A percentile compares a stretch with the other conserved stretches of the same genome.
These are phyloP conservation scores for Menidia beryllina DNA, from an alignment of 2,113 vertebrate genomes.

Conservation along the genomic window DNA sequence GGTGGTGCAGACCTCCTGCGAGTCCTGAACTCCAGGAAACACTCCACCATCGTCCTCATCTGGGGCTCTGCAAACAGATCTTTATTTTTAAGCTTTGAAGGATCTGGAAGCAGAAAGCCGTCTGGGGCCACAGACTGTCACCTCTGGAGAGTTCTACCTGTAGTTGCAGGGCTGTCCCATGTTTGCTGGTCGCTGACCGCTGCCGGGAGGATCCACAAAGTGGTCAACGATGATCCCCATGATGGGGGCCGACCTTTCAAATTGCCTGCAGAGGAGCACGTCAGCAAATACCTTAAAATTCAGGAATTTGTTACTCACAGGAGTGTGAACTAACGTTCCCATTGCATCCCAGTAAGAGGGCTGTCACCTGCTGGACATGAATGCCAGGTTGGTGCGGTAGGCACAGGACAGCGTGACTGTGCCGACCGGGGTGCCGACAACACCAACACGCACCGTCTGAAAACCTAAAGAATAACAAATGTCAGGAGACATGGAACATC, in stretches of 20 bases:
- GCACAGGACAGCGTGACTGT: conserved; percentile 97
- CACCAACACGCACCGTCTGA: conserved; percentile 95
- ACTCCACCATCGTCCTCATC: conserved; percentile 87
- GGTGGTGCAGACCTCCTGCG: conserved; percentile 96
- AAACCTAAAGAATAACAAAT: conserved; percentile 83
- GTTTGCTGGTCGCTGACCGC: conserved; percentile 75
- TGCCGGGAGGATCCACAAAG: conserved; percentile 94
- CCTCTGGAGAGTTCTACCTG: conserved; percentile 83
- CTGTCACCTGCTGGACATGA: conserved; percentile 95
- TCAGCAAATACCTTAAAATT: not conserved
- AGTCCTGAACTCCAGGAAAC: conserved; percentile 92
- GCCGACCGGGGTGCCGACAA: conserved; percentile 94
- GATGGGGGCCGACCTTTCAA: conserved; percentile 95
- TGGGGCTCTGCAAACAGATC: conserved; percentile 70
- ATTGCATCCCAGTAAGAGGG: not conserved
- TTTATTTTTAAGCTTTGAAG: not conserved
- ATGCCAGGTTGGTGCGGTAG: conserved; percentile 97
- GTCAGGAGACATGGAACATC: not conserved
- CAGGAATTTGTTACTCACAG: no score
- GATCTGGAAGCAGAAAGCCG: not conserved
- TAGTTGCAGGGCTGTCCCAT: conserved; percentile 97
- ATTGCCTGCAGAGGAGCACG: conserved; percentile 86
- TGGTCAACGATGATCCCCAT: conserved; percentile 99
- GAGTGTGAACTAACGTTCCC: no score
- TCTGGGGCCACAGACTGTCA: not conserved